Conservation (phyloP, 23 tunicate species). For the Oikopleura dioica region DNA sequence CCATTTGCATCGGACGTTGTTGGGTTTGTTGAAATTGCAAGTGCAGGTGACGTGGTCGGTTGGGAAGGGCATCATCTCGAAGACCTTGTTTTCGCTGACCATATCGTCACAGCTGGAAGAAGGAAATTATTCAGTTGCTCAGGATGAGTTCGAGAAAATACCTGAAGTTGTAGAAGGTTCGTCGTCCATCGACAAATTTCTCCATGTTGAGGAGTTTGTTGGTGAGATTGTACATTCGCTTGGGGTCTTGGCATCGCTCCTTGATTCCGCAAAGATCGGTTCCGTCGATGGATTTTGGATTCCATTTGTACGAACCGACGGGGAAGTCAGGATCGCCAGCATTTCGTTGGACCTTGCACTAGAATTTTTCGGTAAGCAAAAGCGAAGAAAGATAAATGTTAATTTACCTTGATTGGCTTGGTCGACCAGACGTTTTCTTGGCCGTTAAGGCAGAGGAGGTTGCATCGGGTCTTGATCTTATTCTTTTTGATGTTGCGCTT, state of each 20-base stretch:
- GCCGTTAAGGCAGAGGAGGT: neutral
- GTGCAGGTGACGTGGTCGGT: conserved; percentile 13
- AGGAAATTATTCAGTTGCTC: no score
- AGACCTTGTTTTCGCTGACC: neutral
- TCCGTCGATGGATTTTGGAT: neutral
- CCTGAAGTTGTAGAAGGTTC: conserved; percentile 10
- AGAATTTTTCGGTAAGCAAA: no score
- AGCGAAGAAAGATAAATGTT: no score
- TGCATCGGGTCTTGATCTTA: neutral
- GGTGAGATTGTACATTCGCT: neutral
- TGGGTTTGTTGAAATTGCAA: neutral
- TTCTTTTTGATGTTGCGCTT: neutral
- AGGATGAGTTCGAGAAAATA: neutral
- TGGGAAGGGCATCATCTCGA: neutral
- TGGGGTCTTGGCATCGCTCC: neutral
- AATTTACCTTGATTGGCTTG: conserved; percentile 3
- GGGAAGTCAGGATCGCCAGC: no score
- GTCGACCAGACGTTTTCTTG: conserved; percentile 8
- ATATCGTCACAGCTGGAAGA: conserved; percentile 3
- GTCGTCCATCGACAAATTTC: neutral
- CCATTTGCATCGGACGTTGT: conserved; percentile 12
- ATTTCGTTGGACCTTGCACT: no score
- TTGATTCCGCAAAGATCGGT: neutral
- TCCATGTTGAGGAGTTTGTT: neutral
- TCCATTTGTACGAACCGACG: conserved; percentile 7